phyloP scores from a whole-genome alignment of 2,113 vertebrate genomes.

The Dasyurus viverrinus region DNA sequence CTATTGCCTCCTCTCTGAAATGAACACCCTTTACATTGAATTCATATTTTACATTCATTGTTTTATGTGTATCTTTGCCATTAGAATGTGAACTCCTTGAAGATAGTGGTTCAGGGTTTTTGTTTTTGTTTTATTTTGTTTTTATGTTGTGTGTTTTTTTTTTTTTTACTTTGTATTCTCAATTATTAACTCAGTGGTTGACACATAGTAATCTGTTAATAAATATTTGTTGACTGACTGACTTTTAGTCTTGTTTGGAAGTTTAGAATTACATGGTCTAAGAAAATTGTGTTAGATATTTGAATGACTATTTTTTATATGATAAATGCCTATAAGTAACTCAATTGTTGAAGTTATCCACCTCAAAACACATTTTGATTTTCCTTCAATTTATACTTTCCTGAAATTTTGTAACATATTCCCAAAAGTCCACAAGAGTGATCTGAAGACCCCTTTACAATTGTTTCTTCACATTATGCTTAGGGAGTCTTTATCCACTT shows the following conservation, averaged over 20 bases:
- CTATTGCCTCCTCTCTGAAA: background rate
- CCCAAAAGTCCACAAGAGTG: background rate
- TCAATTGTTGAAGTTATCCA: background rate
- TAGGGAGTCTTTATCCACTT: background rate
- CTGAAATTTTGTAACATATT: background rate
- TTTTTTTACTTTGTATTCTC: background rate
- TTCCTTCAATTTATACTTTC: background rate
- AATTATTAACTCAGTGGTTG: background rate
- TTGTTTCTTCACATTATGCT: background rate
- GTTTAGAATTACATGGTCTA: background rate
- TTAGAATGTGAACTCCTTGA: background rate
- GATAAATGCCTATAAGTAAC: background rate
- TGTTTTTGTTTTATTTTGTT: background rate
- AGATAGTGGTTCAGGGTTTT: background rate
- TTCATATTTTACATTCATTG: background rate
- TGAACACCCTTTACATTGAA: background rate
- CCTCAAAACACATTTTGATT: background rate
- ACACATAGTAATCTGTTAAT: background rate
- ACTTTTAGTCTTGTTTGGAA: background rate
- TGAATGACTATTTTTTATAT: background rate
- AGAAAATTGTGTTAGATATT: background rate
- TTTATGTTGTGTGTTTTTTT: background rate
- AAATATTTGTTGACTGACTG: background rate
- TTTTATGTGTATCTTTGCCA: background rate
- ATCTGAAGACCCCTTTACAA: background rate